These are phyloP conservation scores for Cheilosia soror DNA, from an alignment of 2,888 invertebrate species.

Conservation along the genomic window DNA sequence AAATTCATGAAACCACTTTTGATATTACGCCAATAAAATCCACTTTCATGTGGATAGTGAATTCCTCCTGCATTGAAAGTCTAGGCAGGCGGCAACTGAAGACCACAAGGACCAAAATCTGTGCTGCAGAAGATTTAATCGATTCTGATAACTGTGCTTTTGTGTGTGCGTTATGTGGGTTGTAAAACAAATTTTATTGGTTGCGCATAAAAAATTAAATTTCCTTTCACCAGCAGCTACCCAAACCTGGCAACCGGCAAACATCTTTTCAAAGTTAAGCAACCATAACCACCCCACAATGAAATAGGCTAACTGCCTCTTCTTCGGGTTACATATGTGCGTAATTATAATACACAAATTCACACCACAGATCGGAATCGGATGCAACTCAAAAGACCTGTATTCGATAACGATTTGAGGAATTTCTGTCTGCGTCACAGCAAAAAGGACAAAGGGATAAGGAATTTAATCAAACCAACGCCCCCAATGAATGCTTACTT, in stretches of 20 bases:
- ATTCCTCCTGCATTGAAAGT: conserved; percentile 25
- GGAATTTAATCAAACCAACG: conserved; percentile 34
- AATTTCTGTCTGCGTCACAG: conserved; percentile 21
- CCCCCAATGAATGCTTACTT: conserved; percentile 4
- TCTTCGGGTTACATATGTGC: background rate
- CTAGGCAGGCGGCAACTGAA: background rate
- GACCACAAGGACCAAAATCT: conserved; percentile 20
- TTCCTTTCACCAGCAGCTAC: background rate
- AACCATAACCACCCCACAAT: background rate
- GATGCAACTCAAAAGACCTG: background rate
- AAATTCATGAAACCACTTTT: conserved; percentile 48
- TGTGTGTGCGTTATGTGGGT: conserved; percentile 26
- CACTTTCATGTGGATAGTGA: conserved; percentile 21
- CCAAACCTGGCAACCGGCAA: background rate
- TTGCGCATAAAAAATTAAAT: conserved; percentile 24
- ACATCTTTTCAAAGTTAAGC: background rate
- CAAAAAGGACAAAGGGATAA: conserved; percentile 10
- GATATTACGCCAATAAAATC: conserved; percentile 55
- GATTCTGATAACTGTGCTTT: conserved; percentile 22
- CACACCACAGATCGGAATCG: background rate
- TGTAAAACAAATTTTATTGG: conserved; percentile 37
- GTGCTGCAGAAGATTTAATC: conserved; percentile 22
- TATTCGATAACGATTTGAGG: conserved; percentile 34
- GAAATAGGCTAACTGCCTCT: background rate
- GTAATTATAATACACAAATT: conserved; percentile 13